Conservation (phyloP, 2,888 invertebrate genomes). For the Polyommatus iphigenia region DNA sequence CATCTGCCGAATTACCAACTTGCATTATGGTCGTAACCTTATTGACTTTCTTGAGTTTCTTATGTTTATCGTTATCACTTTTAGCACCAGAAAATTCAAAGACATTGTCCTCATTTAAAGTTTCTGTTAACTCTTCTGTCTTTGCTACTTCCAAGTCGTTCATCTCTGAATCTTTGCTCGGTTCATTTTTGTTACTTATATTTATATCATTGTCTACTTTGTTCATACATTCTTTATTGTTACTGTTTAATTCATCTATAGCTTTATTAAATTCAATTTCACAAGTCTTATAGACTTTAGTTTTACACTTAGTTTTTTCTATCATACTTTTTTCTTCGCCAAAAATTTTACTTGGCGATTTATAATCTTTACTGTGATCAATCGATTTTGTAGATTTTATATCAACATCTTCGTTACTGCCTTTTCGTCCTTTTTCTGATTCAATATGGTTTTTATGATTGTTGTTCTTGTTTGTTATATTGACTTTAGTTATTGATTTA, state of each 20-base stretch:
- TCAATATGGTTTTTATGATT: not conserved
- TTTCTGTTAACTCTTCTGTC: not conserved
- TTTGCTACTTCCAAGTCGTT: not conserved
- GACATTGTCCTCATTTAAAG: not conserved
- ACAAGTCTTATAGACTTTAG: not conserved
- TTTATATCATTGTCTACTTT: not conserved
- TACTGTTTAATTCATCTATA: not conserved
- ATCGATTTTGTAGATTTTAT: not conserved
- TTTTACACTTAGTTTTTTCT: not conserved
- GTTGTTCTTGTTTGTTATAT: constrained; percentile 19
- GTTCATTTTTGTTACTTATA: not conserved
- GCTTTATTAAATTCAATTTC: not conserved
- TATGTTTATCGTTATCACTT: not conserved
- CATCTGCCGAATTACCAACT: constrained; percentile 34
- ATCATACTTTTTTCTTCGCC: not conserved
- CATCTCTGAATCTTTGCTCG: not conserved
- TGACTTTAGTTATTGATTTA: constrained; percentile 42
- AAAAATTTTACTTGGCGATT: not conserved
- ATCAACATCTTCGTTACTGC: not conserved
- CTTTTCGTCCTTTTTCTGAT: not conserved
- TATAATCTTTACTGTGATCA: not conserved
- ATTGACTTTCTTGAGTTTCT: not conserved
- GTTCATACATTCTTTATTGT: not conserved
- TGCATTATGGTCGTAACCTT: constrained; percentile 34
- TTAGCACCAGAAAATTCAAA: not conserved